Evolutionary conservation across 2,888 invertebrate species (phyloP), one percentile per base, ranked within the genome.

Genomic region (Heterodera filipjevi): DNA sequence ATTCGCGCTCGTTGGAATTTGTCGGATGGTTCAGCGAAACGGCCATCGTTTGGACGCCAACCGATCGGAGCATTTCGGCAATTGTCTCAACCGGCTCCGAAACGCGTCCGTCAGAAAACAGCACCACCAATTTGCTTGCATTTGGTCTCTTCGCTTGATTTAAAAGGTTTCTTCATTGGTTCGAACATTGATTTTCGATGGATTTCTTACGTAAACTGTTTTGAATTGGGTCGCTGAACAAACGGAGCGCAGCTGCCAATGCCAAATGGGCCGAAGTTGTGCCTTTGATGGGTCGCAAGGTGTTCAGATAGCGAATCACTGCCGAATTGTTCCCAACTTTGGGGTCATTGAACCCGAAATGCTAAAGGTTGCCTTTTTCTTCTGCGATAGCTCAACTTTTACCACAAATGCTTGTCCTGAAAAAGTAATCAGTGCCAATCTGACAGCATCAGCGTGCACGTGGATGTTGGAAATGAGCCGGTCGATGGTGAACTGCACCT

Each of bases 281-380:
- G 95, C 85, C 96, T 91, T 82, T 96, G 92, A 90, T 99, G 99
- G 0, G 99, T 99, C 91, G 98, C 99, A 72, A 99, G 91, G 90
- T 99, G 99, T 90, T 99, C 99, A 87, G 79, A 71, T 87, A 84
- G 77, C 84, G 82, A 33, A 81, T 83, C 16, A 87, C 84, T 3
- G 84, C 82, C n/a, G 84, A 77, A 78, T 87, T 87, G 81, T 87
- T 87, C 46, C 82, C 81, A 74, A 81, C 85, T 16, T 81, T 79
- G 71, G 80, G 80, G 44, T 84, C 83, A 77, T 87, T 86, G 84
- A 88, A 88, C 72, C 83, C 83, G 82, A 88, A 88, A 77, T 88
- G 87, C 33, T 68, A 6, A 35, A 68, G 19, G 16, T 68, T 32
- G 33, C 3, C 22, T 59, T 16, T 33, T 35, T 16, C 19, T 68